phyloP scores from a whole-genome alignment of 2,113 vertebrate species.

The Leucopsar rothschildi region DNA sequence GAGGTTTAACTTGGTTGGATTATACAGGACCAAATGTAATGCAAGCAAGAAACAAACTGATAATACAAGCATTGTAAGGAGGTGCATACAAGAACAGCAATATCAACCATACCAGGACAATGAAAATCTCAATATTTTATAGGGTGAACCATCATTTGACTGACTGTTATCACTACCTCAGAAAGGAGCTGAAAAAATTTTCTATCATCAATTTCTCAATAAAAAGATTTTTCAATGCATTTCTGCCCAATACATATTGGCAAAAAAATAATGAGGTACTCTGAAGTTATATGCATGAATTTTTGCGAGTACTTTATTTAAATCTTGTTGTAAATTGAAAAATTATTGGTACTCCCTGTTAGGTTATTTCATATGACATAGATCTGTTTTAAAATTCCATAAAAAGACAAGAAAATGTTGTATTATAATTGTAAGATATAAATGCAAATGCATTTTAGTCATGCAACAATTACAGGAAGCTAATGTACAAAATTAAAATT shows the following conservation, averaged over 20 bases:
- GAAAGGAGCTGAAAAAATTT: not conserved
- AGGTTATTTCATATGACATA: not conserved
- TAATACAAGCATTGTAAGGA: not conserved
- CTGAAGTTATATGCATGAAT: not conserved
- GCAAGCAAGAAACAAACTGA: not conserved
- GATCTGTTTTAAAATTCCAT: not conserved
- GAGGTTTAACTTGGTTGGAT: not conserved
- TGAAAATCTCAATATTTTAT: not conserved
- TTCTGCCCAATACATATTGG: no score
- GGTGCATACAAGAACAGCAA: not conserved
- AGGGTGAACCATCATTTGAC: not conserved
- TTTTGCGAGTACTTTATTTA: not conserved
- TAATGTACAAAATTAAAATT: not conserved
- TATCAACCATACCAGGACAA: not conserved
- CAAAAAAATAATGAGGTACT: not conserved
- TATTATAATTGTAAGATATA: not conserved
- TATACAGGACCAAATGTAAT: not conserved
- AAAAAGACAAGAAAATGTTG: not conserved
- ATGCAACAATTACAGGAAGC: not conserved
- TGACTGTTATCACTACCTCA: not conserved
- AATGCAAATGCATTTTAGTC: not conserved
- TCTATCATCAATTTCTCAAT: not conserved
- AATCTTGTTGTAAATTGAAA: not conserved
- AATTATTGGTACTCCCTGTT: not conserved
- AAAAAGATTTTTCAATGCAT: not conserved